Conservation (phyloP, 2,888 invertebrate species). For the Aporophyla nigra region DNA sequence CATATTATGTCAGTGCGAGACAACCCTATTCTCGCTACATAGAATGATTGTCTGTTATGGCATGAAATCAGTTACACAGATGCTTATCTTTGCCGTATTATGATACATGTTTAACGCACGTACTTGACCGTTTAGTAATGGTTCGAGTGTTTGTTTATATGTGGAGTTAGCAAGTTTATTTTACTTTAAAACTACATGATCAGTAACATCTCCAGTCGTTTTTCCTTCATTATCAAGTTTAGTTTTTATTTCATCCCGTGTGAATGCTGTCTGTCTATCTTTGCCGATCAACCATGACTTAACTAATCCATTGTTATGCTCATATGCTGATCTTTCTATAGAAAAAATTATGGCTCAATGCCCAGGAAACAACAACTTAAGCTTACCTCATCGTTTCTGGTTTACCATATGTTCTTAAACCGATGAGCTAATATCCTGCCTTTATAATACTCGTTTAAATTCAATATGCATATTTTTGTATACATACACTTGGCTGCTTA, state of each 20-base stretch:
- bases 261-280: neutral
- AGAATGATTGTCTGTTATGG: slow-evolving; percentile 29
- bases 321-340: slow-evolving; percentile 9
- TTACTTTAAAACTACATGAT: neutral
- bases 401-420: slow-evolving; percentile 41
- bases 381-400: slow-evolving; percentile 40
- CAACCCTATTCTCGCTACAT: slow-evolving; percentile 34
- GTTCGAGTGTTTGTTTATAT: slow-evolving; percentile 36
- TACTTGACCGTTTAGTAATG: slow-evolving; percentile 40
- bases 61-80: slow-evolving; percentile 35
- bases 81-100: slow-evolving; percentile 31
- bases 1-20: neutral
- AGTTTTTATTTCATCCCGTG: neutral
- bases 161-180: neutral
- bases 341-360: slow-evolving; percentile 22
- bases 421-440: slow-evolving; percentile 55
- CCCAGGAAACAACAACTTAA: slow-evolving; percentile 8
- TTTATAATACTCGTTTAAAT: slow-evolving; percentile 26
- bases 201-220: neutral
- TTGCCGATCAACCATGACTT: neutral
- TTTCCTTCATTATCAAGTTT: neutral
- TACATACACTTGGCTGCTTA: slow-evolving; percentile 1
- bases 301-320: neutral
- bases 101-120: slow-evolving; percentile 22
- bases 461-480: slow-evolving; percentile 25